A percentile compares a stretch with the other conserved stretches of the same genome.
Evolutionary conservation across 1,140 invertebrate genomes (phyloP).

Genomic region (Whitmania pigra): DNA sequence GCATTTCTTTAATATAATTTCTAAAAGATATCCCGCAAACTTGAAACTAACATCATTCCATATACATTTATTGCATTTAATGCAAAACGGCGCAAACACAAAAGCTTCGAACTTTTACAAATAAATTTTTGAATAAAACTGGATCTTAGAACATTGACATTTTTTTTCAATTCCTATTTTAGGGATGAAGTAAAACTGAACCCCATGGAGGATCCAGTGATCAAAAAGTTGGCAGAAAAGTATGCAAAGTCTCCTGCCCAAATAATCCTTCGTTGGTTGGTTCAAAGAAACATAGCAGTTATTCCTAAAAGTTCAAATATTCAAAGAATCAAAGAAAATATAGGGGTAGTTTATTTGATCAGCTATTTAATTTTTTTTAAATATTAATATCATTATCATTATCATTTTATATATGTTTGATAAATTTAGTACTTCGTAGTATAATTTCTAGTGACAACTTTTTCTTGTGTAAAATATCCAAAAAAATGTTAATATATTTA

Average conservation of each 20-base stretch:
- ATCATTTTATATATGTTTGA: background rate
- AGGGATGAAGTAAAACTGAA: too few species aligned
- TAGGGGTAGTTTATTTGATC: slow-evolving; percentile 32
- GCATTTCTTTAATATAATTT: too few species aligned
- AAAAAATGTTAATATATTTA: too few species aligned
- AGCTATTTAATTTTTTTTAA: background rate
- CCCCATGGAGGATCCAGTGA: slow-evolving; percentile 41
- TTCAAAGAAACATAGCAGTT: slow-evolving; percentile 59
- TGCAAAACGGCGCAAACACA: too few species aligned
- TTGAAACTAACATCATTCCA: too few species aligned
- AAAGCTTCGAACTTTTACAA: too few species aligned
- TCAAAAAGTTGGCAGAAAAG: slow-evolving; percentile 49
- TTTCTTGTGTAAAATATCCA: background rate
- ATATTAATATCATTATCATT: background rate
- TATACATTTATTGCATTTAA: too few species aligned
- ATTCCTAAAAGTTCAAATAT: slow-evolving; percentile 64
- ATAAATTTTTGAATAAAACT: too few species aligned
- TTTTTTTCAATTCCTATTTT: too few species aligned
- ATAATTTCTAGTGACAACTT: background rate
- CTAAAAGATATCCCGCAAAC: too few species aligned
- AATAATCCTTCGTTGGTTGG: slow-evolving; percentile 47
- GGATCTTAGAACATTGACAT: too few species aligned
- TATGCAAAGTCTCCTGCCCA: slow-evolving; percentile 52
- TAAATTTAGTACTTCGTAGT: background rate
- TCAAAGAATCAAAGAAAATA: slow-evolving; percentile 45